Evolutionary conservation across 2,888 invertebrate species (phyloP).

Genomic region (Megamerina dolium): DNA sequence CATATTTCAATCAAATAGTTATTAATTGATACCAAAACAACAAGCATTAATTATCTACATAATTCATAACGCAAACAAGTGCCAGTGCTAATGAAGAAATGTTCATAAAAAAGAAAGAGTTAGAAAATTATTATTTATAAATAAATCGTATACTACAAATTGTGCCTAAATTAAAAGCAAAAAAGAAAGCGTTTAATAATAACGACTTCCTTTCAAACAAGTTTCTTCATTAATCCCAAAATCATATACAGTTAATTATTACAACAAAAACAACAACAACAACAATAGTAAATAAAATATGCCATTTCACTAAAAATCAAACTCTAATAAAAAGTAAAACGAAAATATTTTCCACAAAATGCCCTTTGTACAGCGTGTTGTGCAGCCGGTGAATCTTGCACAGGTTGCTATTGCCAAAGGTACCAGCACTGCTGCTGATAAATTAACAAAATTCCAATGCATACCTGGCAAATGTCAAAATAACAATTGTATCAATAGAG

Average conservation of each 20-base stretch:
- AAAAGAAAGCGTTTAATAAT: too few species aligned
- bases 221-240: too few species aligned
- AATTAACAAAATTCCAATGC: constrained; percentile 30
- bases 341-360: too few species aligned
- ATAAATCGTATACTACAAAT: too few species aligned
- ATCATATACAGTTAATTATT: too few species aligned
- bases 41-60: too few species aligned
- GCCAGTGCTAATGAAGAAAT: constrained; percentile 10
- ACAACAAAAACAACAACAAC: constrained; percentile 3
- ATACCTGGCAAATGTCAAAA: constrained; percentile 39
- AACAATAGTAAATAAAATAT: constrained; percentile 6
- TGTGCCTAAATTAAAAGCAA: too few species aligned
- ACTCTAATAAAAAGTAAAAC: constrained; percentile 8
- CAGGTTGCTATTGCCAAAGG: constrained; percentile 43
- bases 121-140: too few species aligned
- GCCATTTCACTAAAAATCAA: constrained; percentile 3
- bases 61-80: constrained; percentile 7
- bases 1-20: too few species aligned
- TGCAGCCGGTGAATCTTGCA: constrained; percentile 76
- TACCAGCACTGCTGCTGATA: constrained; percentile 7
- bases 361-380: constrained; percentile 81
- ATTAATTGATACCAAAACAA: too few species aligned
- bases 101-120: too few species aligned
- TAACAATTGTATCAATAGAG: constrained; percentile 42
- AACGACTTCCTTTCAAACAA: too few species aligned